Evolutionary conservation across 2,888 invertebrate species (phyloP).

Genomic region (Diplazon laetatorius): DNA sequence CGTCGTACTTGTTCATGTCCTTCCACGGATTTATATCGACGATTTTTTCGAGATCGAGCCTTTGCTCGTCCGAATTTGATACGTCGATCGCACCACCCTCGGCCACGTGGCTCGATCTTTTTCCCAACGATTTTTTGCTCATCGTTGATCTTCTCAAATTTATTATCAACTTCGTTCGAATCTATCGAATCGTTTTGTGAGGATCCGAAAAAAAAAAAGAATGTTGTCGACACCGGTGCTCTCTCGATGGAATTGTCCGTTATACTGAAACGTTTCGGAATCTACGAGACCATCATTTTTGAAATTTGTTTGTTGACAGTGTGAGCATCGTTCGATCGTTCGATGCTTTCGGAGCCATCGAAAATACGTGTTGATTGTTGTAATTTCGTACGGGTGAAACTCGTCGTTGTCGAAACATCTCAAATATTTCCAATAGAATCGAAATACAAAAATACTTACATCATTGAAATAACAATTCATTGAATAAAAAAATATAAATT

Average conservation of each 20-base stretch:
- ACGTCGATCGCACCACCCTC: background rate
- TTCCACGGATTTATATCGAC: constrained; percentile 40
- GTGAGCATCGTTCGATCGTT: background rate
- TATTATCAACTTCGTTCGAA: no score
- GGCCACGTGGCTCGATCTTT: background rate
- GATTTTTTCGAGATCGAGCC: constrained; percentile 58
- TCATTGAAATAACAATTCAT: no score
- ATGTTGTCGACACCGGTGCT: background rate
- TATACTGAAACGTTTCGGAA: background rate
- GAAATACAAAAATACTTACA: no score
- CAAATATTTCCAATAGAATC: background rate
- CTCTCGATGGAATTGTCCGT: background rate
- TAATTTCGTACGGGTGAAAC: no score
- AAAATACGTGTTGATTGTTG: background rate
- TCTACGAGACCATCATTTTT: background rate
- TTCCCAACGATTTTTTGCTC: background rate
- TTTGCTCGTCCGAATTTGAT: background rate
- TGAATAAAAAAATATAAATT: no score
- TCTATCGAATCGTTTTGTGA: no score
- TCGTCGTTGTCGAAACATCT: no score
- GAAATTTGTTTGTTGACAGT: constrained; percentile 12
- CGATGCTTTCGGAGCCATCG: background rate
- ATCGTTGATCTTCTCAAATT: no score
- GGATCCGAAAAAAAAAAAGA: no score
- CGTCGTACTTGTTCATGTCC: constrained; percentile 43